Evolutionary conservation across 1,140 invertebrate species (phyloP).

Genomic region (Pseudomyrmex sp.): DNA sequence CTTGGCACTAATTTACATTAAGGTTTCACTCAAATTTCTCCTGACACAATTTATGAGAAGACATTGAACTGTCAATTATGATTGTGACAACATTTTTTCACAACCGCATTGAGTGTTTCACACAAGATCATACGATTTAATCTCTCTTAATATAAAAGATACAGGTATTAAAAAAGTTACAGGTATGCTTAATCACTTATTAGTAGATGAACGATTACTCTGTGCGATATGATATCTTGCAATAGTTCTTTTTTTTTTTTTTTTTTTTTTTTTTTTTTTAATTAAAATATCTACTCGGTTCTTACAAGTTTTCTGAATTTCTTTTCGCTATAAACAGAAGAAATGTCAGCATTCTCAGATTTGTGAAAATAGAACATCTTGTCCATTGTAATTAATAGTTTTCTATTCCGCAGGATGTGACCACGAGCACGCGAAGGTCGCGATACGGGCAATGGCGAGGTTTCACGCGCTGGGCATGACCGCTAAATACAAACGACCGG

Average conservation of each 20-base stretch:
- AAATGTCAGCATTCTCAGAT: too few species aligned
- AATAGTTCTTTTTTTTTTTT: too few species aligned
- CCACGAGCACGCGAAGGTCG: slow-evolving; percentile 82
- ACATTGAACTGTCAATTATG: background rate
- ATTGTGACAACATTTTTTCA: too few species aligned
- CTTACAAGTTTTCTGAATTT: too few species aligned
- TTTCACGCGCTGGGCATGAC: slow-evolving; percentile 87
- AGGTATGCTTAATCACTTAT: background rate
- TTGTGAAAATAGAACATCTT: too few species aligned
- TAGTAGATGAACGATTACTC: background rate
- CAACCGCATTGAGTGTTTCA: background rate
- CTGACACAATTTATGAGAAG: background rate
- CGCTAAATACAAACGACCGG: slow-evolving; percentile 84
- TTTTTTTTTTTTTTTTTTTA: too few species aligned
- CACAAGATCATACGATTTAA: background rate
- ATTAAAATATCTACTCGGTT: too few species aligned
- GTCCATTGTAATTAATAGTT: background rate
- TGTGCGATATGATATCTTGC: too few species aligned
- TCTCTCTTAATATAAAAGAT: background rate
- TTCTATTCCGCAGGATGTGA: slow-evolving; percentile 82
- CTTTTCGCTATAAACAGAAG: too few species aligned
- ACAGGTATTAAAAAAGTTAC: background rate
- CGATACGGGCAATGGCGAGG: slow-evolving; percentile 84
- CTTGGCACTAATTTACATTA: too few species aligned
- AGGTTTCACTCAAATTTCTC: background rate